A percentile compares a stretch with the other conserved stretches of the same genome.
These are phyloP conservation scores for Danio kyathit DNA, from an alignment of 2,797 vertebrate species.

Conservation along the genomic window DNA sequence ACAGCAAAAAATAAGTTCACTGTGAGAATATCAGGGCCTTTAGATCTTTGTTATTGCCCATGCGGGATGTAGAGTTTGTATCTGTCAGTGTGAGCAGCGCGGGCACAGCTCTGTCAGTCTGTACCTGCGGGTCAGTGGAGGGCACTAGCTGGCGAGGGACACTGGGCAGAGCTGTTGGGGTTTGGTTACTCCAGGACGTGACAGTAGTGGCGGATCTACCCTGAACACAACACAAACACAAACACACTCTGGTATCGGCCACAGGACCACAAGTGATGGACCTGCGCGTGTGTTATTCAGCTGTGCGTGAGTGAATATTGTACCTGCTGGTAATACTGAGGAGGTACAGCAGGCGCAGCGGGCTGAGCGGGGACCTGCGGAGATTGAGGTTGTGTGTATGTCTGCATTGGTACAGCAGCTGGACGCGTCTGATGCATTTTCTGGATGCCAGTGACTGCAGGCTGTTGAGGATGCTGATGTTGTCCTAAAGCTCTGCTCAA, in stretches of 20 bases:
- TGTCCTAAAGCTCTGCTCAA: slow-evolving; percentile 88
- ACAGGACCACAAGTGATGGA: slow-evolving; percentile 71
- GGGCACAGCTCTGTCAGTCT: slow-evolving; percentile 63
- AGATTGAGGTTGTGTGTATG: slow-evolving; percentile 68
- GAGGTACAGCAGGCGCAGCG: slow-evolving; percentile 56
- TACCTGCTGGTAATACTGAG: slow-evolving; percentile 82
- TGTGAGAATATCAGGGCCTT: no score
- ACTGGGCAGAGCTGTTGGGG: slow-evolving; percentile 96
- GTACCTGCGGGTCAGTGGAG: slow-evolving; percentile 93
- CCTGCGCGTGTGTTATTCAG: background rate
- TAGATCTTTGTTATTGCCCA: background rate
- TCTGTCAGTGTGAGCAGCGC: slow-evolving; percentile 44
- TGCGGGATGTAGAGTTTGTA: background rate
- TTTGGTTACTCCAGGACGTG: slow-evolving; percentile 99
- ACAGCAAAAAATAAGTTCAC: no score
- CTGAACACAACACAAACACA: slow-evolving; percentile 88
- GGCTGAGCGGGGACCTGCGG: slow-evolving; percentile 56
- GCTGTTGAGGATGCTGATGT: slow-evolving; percentile 62
- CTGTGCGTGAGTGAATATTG: background rate
- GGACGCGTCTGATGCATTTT: slow-evolving; percentile 60
- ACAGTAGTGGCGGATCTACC: slow-evolving; percentile 97
- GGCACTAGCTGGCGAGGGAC: slow-evolving; percentile 88
- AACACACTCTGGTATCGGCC: slow-evolving; percentile 84
- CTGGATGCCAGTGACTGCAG: slow-evolving; percentile 51
- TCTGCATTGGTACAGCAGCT: slow-evolving; percentile 65